Conservation (phyloP, 1,140 invertebrate genomes). For the fruit fly (Drosophila melanogaster) region DNA sequence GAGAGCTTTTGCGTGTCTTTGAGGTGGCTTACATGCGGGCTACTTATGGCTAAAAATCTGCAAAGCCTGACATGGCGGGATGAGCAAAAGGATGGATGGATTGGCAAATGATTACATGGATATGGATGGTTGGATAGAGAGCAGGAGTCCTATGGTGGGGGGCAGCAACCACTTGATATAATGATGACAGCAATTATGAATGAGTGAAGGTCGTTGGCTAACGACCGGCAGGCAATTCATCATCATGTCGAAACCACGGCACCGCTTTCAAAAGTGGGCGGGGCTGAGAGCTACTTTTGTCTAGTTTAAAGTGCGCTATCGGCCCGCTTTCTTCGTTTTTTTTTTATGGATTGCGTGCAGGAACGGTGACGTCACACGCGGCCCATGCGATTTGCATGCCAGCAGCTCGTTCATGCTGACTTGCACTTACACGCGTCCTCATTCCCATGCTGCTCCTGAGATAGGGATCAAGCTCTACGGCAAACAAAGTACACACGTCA, state of each 20-base stretch:
- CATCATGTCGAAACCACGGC: constrained; percentile 53
- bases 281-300: constrained; percentile 22
- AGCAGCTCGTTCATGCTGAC: constrained; percentile 70
- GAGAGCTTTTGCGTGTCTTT: constrained; percentile 9
- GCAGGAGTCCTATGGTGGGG: not conserved
- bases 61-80: constrained; percentile 4
- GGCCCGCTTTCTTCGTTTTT: constrained; percentile 13
- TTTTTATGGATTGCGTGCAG: constrained; percentile 49
- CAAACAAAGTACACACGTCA: constrained; percentile 67
- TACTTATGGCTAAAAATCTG: constrained; percentile 19
- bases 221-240: constrained; percentile 72
- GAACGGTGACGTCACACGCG: constrained; percentile 62
- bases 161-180: constrained; percentile 65
- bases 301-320: constrained; percentile 47
- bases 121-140: constrained; percentile 10
- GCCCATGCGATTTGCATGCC: constrained; percentile 66
- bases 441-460: constrained; percentile 2
- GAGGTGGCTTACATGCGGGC: constrained; percentile 10
- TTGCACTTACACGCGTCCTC: constrained; percentile 52
- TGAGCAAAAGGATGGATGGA: constrained; percentile 10
- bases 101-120: constrained; percentile 6
- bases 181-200: constrained; percentile 82
- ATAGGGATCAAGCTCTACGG: constrained; percentile 40
- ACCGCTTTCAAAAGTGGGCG: constrained; percentile 9
- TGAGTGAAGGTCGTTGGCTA: constrained; percentile 72